phyloP scores from a whole-genome alignment of 35 echinoderm and acorn worm genomes.

The Lytechinus variegatus region DNA sequence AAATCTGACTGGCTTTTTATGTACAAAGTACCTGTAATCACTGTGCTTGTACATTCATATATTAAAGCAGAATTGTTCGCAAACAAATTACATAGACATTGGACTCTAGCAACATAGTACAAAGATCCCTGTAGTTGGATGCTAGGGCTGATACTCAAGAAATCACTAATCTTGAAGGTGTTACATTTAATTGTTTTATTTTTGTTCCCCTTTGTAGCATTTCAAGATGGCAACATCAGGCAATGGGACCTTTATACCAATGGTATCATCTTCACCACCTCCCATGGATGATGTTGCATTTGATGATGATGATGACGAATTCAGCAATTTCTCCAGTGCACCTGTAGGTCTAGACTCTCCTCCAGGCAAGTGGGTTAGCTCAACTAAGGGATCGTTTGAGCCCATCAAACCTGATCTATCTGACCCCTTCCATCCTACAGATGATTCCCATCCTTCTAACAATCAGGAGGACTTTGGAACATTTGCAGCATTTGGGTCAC shows the following conservation, averaged over 20 bases:
- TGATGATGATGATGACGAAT: constrained; percentile 85
- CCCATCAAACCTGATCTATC: constrained; percentile 53
- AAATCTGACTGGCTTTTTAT: too few relatives aligned
- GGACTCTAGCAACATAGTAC: too few relatives aligned
- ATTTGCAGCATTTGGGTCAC: constrained; percentile 17
- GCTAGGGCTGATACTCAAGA: too few relatives aligned
- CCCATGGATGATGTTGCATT: constrained; percentile 74
- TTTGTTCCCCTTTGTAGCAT: not conserved
- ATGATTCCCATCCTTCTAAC: not conserved
- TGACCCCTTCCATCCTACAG: constrained; percentile 27
- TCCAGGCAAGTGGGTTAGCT: constrained; percentile 30
- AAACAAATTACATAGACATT: too few relatives aligned
- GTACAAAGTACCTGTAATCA: too few relatives aligned
- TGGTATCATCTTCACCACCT: constrained; percentile 77
- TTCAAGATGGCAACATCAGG: constrained; percentile 64
- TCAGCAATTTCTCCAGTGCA: constrained; percentile 70
- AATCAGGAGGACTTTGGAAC: not conserved
- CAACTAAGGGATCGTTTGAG: constrained; percentile 4
- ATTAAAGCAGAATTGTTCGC: too few relatives aligned
- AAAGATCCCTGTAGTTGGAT: too few relatives aligned
- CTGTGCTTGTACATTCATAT: too few relatives aligned
- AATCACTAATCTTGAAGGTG: too few relatives aligned
- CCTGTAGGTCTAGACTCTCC: constrained; percentile 48
- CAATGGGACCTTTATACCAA: constrained; percentile 73
- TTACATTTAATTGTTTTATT: not conserved